These are phyloP conservation scores for Hydropsyche tenuis DNA, from an alignment of 1,140 invertebrate genomes.

Conservation along the genomic window DNA sequence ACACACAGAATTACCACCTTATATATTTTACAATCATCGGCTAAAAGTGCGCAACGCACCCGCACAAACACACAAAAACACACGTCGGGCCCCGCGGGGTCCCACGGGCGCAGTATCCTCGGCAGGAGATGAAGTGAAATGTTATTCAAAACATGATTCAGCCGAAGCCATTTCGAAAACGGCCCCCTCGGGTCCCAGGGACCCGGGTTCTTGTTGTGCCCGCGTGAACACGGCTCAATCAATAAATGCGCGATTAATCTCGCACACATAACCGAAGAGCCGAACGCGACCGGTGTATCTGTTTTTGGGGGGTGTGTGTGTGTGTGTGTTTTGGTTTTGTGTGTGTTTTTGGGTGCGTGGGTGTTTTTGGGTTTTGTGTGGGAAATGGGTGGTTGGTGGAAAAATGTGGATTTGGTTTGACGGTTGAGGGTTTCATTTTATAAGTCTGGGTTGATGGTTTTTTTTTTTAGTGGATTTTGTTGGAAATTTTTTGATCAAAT, in stretches of 20 bases:
- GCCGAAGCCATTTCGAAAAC: conserved; percentile 49
- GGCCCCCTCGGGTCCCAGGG: conserved; percentile 33
- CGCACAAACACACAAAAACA: no score
- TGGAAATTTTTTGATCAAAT: no score
- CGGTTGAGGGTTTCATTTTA: no score
- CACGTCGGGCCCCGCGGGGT: background rate
- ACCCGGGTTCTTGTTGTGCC: conserved; percentile 5
- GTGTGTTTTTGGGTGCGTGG: background rate
- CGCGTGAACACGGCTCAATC: conserved; percentile 21
- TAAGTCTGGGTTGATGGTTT: no score
- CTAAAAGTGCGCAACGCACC: background rate
- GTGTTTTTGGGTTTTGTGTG: background rate
- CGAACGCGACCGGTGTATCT: background rate
- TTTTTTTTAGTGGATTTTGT: no score
- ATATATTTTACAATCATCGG: conserved; percentile 33
- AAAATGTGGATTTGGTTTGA: no score
- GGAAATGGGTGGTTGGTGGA: no score
- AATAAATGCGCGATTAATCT: conserved; percentile 36
- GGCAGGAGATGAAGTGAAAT: conserved; percentile 49
- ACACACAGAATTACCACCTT: no score
- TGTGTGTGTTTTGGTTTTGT: background rate
- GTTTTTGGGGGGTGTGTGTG: background rate
- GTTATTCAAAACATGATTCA: conserved; percentile 51
- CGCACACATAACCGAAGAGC: conserved; percentile 12
- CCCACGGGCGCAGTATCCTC: conserved; percentile 41